Conservation (phyloP, 2,113 vertebrate species). For the Psammodynastes pulverulentus region DNA sequence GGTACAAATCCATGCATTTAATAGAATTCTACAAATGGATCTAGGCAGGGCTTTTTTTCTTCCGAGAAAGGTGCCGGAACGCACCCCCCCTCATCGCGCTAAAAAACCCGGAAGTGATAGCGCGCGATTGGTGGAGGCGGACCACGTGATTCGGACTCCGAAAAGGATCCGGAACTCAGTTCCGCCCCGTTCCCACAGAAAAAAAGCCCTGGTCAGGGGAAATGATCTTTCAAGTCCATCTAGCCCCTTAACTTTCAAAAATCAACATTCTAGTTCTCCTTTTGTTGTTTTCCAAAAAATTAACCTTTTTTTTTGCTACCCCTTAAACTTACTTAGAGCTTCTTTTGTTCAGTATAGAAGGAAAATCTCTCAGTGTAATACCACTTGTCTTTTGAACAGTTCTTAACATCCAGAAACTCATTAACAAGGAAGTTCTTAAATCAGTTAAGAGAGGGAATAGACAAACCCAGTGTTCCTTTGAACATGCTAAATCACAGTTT, state of each 20-base stretch:
- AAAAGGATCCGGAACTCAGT: too few relatives aligned
- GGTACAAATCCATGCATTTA: background rate
- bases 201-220: too few relatives aligned
- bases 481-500: background rate
- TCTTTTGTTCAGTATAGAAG: background rate
- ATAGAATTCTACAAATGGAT: background rate
- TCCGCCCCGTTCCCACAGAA: too few relatives aligned
- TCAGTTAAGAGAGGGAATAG: background rate
- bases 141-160: too few relatives aligned
- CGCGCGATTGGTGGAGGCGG: too few relatives aligned
- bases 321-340: background rate
- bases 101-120: too few relatives aligned
- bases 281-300: background rate
- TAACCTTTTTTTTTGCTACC: background rate
- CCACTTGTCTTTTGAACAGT: background rate
- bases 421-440: background rate
- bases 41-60: too few relatives aligned
- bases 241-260: too few relatives aligned
- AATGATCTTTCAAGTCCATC: too few relatives aligned
- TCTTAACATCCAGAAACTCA: background rate
- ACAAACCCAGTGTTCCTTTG: background rate
- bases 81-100: too few relatives aligned
- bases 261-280: too few relatives aligned
- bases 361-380: background rate
- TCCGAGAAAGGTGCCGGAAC: too few relatives aligned